Evolutionary conservation across 2,797 vertebrate genomes (phyloP), one percentile per base, ranked within the genome.

Genomic region (Bufotes viridis): DNA sequence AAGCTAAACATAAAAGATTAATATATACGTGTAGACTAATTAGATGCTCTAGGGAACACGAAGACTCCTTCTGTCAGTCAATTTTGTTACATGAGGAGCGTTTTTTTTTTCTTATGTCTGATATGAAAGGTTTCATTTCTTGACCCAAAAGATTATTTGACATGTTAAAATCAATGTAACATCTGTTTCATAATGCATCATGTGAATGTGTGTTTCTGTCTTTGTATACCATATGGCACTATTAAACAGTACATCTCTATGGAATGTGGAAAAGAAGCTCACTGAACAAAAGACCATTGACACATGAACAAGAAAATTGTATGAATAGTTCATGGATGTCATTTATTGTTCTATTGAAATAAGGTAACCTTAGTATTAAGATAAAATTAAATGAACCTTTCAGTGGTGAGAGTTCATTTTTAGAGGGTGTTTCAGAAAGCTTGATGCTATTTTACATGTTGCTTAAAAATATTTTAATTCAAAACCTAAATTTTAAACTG

Each of bases 151-250:
- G 53, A 72, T 49, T 61, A 84, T 49, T 58, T 60, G 51, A 72
- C 57, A 49, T 42, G 34, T 34, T 75, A 84, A 84, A 84, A 84
- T 84, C 82, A 75, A 61, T 84, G 58, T 61, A 74, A 60, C 82
- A 75, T 72, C 58, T 84, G 70, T 75, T 84, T 75, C 57, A 61
- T 53, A 13, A 15, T 63, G 83, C 29, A 49, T 58, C 60, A 60
- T 76, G 58, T 61, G 15, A 60, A 76, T 85, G 58, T 22, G 22
- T n/a, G 34, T 42, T 58, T n/a, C 8, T 61, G 22, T 49, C 70
- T 76, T 76, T 85, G 29, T 85, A 61, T 12, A 85, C 70, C 83
- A 76, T 84, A 61, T 84, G 69, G 82, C 60, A 84, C 55, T 75
- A 74, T 74, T 49, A 75, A 74, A 13, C 69, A 84, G 55, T 84